Base-by-base conservation (phyloP, 2,888 invertebrate genomes). In the Caradrina clavipalpis region DNA sequence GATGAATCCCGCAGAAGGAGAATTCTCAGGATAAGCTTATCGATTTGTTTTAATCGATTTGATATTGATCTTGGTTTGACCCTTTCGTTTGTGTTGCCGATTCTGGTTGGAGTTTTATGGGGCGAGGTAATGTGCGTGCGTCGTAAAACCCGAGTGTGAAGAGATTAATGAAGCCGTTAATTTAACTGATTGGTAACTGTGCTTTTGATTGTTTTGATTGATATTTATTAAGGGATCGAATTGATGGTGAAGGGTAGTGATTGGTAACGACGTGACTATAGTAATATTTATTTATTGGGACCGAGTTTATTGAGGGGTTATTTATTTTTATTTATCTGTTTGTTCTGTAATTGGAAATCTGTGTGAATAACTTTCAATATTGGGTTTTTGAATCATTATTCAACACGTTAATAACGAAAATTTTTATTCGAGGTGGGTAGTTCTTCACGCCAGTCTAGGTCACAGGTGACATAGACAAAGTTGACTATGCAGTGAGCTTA, bases 1-100 rank as follows among this genome's bases (percentile, higher is more conserved):
- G 81, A 86, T 59, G 79, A 85, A 84, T 87, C 84, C 79, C 75
- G 71, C 76, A 75, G 84, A 79, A 86, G 75, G 77, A 35, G 87
- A 88, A 88, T 89, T 88, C 81, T 84, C 76, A 77, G 83, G 87
- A 86, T 87, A 87, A 84, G 82, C 80, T 86, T 86, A 83, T 87
- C 84, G 82, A 81, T 73, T 81, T 81, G 84, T 86, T 86, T 85
- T 86, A 86, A 87, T 88, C 86, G 85, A 86, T 85, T 63, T 69
- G 85, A 86, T 86, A 86, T 87, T 73, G 84, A 86, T 81, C 81
- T 83, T 78, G 64, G 74, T 77, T 79, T 79, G 77, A 73, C 69
- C 73, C 78, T 84, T 80, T 63, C 71, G 65, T 70, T 66, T 78
- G 72, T 76, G 62, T 55, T 65, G 73, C 74, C 80, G 76, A 72